phyloP scores from a whole-genome alignment of 2,113 vertebrate genomes.

The Oostethus manadensis region DNA sequence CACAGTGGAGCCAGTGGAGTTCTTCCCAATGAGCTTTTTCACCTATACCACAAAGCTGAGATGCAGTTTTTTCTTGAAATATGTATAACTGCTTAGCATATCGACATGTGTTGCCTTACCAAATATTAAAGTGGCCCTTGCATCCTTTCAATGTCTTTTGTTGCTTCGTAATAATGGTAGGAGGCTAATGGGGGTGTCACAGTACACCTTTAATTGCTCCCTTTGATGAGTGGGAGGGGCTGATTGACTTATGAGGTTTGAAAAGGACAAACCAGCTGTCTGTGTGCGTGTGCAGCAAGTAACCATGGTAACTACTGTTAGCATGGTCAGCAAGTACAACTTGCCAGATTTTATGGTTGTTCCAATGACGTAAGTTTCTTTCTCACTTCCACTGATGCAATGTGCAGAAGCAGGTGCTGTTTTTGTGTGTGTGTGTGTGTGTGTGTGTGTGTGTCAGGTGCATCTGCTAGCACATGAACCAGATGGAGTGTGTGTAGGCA shows the following conservation, averaged over 20 bases:
- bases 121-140: background rate
- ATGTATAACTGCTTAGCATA: too few species aligned
- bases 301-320: background rate
- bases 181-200: background rate
- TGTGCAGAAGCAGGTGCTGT: background rate
- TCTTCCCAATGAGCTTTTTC: too few species aligned
- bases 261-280: background rate
- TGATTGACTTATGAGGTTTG: background rate
- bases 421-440: background rate
- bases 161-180: background rate
- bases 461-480: constrained; percentile 1
- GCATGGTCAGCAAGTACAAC: too few species aligned
- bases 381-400: background rate
- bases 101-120: background rate
- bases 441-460: background rate
- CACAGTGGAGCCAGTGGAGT: too few species aligned
- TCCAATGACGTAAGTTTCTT: too few species aligned
- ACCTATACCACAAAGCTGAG: too few species aligned
- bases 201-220: background rate
- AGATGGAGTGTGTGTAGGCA: constrained; percentile 7
- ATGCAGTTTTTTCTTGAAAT: too few species aligned
- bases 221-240: background rate
- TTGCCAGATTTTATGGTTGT: too few species aligned
- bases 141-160: background rate
- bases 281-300: background rate